Conservation (phyloP, 2,113 vertebrate species). For the Chaetodon trifascialis region DNA sequence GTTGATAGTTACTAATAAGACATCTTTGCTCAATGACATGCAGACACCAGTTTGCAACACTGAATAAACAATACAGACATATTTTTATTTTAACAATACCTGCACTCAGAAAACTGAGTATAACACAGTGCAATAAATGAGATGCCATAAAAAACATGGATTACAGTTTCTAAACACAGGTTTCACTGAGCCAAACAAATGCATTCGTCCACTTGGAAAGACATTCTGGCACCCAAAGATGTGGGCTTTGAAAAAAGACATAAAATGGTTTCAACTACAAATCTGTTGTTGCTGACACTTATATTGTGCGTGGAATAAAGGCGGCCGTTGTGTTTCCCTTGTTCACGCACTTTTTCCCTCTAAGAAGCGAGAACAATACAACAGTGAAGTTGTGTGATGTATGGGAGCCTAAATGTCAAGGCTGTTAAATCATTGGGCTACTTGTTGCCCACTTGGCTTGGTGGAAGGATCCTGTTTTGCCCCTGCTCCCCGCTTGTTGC, state of each 20-base stretch:
- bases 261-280: conserved; percentile 66
- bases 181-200: conserved; percentile 4
- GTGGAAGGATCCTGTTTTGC: conserved; percentile 73
- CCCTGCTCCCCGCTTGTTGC: conserved; percentile 39
- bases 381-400: conserved; percentile 68
- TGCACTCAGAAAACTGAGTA: neutral
- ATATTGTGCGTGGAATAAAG: conserved; percentile 68
- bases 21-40: neutral
- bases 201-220: neutral
- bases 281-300: conserved; percentile 62
- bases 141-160: neutral
- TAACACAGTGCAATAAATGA: no score
- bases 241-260: conserved; percentile 49
- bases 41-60: conserved; percentile 14
- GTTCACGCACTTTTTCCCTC: conserved; percentile 33
- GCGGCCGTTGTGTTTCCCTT: conserved; percentile 58
- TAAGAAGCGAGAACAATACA: conserved; percentile 56
- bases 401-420: conserved; percentile 77
- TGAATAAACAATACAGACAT: neutral
- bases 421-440: conserved; percentile 69
- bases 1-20: conserved; percentile 11
- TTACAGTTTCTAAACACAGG: neutral
- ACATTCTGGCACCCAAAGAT: conserved; percentile 32
- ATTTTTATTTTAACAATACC: conserved; percentile 5
- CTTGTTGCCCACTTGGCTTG: conserved; percentile 63